A percentile compares a stretch with the other conserved stretches of the same genome.
Conservation (phyloP, 2,888 invertebrate genomes). For the Ectobius pallidus region DNA sequence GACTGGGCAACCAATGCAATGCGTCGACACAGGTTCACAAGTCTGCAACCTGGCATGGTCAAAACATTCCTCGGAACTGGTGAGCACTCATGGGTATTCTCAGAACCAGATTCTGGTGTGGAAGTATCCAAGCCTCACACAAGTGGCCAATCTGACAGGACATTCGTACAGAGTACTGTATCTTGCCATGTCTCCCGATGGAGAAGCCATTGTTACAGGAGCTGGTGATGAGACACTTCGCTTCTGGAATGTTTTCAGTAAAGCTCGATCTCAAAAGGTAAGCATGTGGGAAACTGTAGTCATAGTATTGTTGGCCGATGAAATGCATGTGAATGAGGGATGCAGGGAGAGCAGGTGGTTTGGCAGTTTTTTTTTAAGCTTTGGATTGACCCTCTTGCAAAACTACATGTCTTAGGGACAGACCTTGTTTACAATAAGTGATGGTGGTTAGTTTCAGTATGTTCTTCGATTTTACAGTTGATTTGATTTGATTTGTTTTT, state of each 20-base stretch:
- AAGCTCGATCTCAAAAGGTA: slow-evolving; percentile 87
- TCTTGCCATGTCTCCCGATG: slow-evolving; percentile 95
- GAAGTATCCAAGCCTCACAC: slow-evolving; percentile 97
- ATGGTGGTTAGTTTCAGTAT: too few relatives aligned
- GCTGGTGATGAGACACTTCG: slow-evolving; percentile 98
- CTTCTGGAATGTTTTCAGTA: slow-evolving; percentile 99
- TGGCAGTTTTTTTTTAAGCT: too few relatives aligned
- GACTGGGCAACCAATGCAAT: slow-evolving; percentile 97
- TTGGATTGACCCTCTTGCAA: too few relatives aligned
- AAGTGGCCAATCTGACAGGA: slow-evolving; percentile 96
- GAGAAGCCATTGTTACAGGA: slow-evolving; percentile 98
- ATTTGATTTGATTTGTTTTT: too few relatives aligned
- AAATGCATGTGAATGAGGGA: too few relatives aligned
- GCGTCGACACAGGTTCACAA: slow-evolving; percentile 96
- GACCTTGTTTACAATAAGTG: too few relatives aligned
- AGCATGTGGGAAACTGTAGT: slow-evolving; percentile 19
- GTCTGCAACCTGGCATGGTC: slow-evolving; percentile 99
- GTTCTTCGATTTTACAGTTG: too few relatives aligned
- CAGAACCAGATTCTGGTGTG: slow-evolving; percentile 99
- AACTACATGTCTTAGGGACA: too few relatives aligned
- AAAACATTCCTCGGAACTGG: slow-evolving; percentile 96
- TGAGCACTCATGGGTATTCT: slow-evolving; percentile 96
- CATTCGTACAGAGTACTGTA: slow-evolving; percentile 96
- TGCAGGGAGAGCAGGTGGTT: too few relatives aligned
- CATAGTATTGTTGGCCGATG: too few relatives aligned